Percentiles rank a stretch among this genome's conserved stretches.
These are phyloP conservation scores for Drosophila vallismaia DNA, from an alignment of 2,888 invertebrate species.

Conservation along the genomic window DNA sequence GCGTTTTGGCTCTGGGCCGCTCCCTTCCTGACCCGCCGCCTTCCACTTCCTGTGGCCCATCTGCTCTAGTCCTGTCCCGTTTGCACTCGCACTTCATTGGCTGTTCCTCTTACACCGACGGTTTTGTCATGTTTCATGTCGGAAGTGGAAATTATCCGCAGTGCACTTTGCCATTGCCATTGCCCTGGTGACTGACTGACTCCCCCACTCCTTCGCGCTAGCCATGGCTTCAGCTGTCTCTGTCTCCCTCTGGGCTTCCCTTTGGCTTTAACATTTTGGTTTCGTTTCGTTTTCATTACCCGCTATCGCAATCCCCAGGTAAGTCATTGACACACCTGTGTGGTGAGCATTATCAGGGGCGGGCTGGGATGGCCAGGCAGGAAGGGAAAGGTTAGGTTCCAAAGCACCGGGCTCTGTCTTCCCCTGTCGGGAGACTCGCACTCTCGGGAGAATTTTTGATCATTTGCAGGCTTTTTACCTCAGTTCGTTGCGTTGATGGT, in stretches of 20 bases:
- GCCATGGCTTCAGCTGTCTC: not conserved
- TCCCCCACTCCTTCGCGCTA: conserved; percentile 29
- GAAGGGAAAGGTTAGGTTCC: conserved; percentile 26
- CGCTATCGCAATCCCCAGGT: conserved; percentile 58
- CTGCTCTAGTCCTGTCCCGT: conserved; percentile 21
- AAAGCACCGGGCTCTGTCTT: conserved; percentile 3
- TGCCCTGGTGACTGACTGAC: conserved; percentile 66
- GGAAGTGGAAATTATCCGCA: conserved; percentile 76
- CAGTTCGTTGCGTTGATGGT: conserved; percentile 20
- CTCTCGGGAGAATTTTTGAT: conserved; percentile 29
- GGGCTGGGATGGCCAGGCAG: not conserved
- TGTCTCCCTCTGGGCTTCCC: conserved; percentile 29
- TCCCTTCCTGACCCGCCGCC: conserved; percentile 42
- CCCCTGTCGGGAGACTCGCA: not conserved
- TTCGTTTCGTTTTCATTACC: conserved; percentile 76
- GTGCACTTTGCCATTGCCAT: conserved; percentile 55
- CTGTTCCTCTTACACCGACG: conserved; percentile 11
- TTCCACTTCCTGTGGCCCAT: conserved; percentile 42
- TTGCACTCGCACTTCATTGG: conserved; percentile 11
- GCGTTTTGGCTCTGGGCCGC: conserved; percentile 41
- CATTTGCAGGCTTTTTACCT: conserved; percentile 33
- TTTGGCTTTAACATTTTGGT: conserved; percentile 52
- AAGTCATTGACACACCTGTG: conserved; percentile 79
- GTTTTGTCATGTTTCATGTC: conserved; percentile 70
- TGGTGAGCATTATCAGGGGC: conserved; percentile 41